Base-by-base conservation (phyloP, 2,113 vertebrate species). In the Glareola pratincola region DNA sequence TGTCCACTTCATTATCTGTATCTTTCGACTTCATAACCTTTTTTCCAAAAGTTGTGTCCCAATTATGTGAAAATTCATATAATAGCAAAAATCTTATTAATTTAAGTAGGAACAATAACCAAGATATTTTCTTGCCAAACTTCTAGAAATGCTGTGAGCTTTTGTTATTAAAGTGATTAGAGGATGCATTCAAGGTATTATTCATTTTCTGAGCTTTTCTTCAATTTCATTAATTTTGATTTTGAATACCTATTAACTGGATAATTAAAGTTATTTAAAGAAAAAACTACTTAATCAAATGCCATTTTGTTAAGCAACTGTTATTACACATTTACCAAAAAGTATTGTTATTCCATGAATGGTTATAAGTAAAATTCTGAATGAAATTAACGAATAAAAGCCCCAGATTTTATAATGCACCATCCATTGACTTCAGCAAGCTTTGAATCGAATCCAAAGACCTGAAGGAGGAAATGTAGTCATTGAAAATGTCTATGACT, bases 401-500 rank as follows among this genome's bases (percentile, higher is more conserved):
- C 13, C 43, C 27, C 30, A 43, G 37, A 91, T 84, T 92, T 91
- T 62, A 26, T 87, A 53, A 91, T 64, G 45, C 5, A 73, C 26
- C 11, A 66, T 41, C 57, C 47, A 69, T 23, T 85, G 45, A 80
- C 29, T 94, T 85, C n/a, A 62, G 29, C 13, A 77, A 85, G 62
- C 22, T 88, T 94, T 95, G 92, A 87, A 93, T 23, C 7, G 1
- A 60, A 81, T 91, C 77, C 80, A 96, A 85, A 87, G 47, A 78
- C 69, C 39, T 56, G 87, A 88, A 95, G 62, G 57, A 94, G 37
- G 71, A 92, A 91, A 88, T 50, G 24, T 22, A 91, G 47, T 43
- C 78, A 81, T 82, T 88, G 30, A 82, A 88, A 91, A 88, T 90
- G n/a, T 60, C 81, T 95, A 68, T 91, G 74, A 90, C 66, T 94